phyloP scores from a whole-genome alignment of 2,888 invertebrate genomes.

The Laothoe populi region DNA sequence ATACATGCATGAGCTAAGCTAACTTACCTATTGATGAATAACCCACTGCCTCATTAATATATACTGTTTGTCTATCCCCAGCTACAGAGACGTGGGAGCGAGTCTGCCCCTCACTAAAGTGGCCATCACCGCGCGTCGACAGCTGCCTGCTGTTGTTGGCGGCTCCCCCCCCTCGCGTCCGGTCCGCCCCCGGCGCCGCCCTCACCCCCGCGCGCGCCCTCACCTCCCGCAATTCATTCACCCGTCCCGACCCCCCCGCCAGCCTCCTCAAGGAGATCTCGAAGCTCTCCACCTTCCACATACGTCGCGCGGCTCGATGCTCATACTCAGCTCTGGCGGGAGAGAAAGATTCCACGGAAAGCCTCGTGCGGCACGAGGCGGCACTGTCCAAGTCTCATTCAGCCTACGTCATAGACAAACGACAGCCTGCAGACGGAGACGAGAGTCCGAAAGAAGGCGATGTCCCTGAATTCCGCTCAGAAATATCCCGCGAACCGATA shows the following conservation, averaged over 20 bases:
- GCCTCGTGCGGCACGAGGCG: slow-evolving; percentile 74
- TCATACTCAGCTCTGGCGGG: slow-evolving; percentile 88
- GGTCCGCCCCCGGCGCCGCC: slow-evolving; percentile 72
- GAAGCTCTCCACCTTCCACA: slow-evolving; percentile 88
- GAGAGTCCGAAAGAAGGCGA: slow-evolving; percentile 59
- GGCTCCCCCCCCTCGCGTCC: slow-evolving; percentile 57
- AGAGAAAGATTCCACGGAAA: slow-evolving; percentile 88
- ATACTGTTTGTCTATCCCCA: slow-evolving; percentile 48
- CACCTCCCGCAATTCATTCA: slow-evolving; percentile 41
- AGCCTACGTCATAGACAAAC: slow-evolving; percentile 82
- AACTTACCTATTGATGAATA: no score
- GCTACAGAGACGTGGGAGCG: slow-evolving; percentile 91
- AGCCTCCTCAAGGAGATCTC: slow-evolving; percentile 87
- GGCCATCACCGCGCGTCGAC: slow-evolving; percentile 89
- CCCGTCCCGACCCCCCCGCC: slow-evolving; percentile 68
- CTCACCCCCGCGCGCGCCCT: slow-evolving; percentile 65
- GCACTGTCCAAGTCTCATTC: slow-evolving; percentile 84
- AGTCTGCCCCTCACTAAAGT: slow-evolving; percentile 85
- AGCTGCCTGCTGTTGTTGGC: slow-evolving; percentile 87
- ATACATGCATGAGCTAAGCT: no score
- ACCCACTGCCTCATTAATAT: not conserved
- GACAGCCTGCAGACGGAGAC: slow-evolving; percentile 50
- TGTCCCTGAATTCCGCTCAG: slow-evolving; percentile 55
- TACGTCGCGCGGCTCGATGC: slow-evolving; percentile 88
- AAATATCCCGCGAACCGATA: slow-evolving; percentile 87